Percentiles rank a stretch among this genome's conserved stretches.
These are phyloP conservation scores for Myodes glareolus DNA, from an alignment of 2,113 vertebrate genomes.

Conservation along the genomic window DNA sequence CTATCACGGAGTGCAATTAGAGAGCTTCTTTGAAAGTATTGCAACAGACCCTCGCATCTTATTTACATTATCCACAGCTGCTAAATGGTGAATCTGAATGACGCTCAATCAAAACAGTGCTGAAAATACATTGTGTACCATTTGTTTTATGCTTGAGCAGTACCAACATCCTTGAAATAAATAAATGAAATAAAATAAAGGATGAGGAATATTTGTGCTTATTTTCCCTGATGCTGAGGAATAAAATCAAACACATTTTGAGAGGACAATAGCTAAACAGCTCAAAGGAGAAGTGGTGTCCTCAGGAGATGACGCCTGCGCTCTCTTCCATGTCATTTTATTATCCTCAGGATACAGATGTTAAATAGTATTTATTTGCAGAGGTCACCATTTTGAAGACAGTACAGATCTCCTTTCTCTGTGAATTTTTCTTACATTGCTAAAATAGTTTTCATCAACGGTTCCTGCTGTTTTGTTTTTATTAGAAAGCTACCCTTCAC, in stretches of 20 bases:
- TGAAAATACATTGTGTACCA: not conserved
- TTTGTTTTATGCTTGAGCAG: conserved; percentile 28
- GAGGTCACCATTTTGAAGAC: not conserved
- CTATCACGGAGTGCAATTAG: not conserved
- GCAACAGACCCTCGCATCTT: not conserved
- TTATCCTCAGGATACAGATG: not conserved
- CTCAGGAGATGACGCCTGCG: conserved; percentile 11
- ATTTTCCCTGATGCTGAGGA: not conserved
- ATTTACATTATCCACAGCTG: not conserved
- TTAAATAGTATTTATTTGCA: not conserved
- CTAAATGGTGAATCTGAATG: conserved; percentile 21
- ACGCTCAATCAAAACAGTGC: conserved; percentile 16
- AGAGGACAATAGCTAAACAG: conserved; percentile 34
- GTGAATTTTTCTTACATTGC: conserved; percentile 13
- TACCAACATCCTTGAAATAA: conserved; percentile 38
- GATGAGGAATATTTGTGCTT: conserved; percentile 10
- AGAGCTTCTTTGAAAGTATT: not conserved
- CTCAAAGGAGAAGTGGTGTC: conserved; percentile 19
- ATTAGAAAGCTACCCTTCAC: not conserved
- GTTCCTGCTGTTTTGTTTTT: not conserved
- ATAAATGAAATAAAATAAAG: not conserved
- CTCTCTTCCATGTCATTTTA: conserved; percentile 26
- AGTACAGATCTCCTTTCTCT: conserved; percentile 13
- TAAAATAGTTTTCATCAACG: not conserved
- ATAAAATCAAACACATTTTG: conserved; percentile 55